These are phyloP conservation scores for Morpho helenor DNA, from an alignment of 2,888 invertebrate genomes.

Conservation along the genomic window DNA sequence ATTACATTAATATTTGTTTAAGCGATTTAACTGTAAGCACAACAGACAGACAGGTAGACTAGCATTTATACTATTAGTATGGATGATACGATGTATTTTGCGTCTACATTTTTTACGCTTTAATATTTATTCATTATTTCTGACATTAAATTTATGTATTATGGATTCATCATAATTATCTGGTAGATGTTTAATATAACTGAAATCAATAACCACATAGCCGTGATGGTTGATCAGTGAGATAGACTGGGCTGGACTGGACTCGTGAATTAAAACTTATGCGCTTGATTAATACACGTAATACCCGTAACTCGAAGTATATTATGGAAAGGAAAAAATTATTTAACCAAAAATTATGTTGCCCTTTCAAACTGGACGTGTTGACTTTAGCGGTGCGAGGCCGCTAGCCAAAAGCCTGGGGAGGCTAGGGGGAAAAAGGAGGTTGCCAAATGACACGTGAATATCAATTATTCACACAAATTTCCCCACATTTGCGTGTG, in stretches of 20 bases:
- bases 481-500: constrained; percentile 76
- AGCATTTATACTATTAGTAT: too few species aligned
- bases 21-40: too few species aligned
- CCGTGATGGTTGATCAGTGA: too few species aligned
- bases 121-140: too few species aligned
- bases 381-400: constrained; percentile 40
- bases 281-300: not conserved
- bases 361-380: constrained; percentile 19
- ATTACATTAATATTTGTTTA: not conserved
- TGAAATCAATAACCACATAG: too few species aligned
- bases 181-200: too few species aligned
- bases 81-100: too few species aligned
- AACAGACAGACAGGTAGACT: too few species aligned
- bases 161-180: too few species aligned
- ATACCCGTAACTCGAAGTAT: not conserved
- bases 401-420: constrained; percentile 37
- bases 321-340: not conserved
- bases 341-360: not conserved
- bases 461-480: constrained; percentile 77
- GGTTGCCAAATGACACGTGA: constrained; percentile 75
- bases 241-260: too few species aligned
- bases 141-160: too few species aligned
- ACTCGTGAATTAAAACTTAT: not conserved
- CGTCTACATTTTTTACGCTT: too few species aligned
- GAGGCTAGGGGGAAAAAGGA: constrained; percentile 41